phyloP scores from a whole-genome alignment of 1,140 invertebrate genomes.

The Drosophila hydei region DNA sequence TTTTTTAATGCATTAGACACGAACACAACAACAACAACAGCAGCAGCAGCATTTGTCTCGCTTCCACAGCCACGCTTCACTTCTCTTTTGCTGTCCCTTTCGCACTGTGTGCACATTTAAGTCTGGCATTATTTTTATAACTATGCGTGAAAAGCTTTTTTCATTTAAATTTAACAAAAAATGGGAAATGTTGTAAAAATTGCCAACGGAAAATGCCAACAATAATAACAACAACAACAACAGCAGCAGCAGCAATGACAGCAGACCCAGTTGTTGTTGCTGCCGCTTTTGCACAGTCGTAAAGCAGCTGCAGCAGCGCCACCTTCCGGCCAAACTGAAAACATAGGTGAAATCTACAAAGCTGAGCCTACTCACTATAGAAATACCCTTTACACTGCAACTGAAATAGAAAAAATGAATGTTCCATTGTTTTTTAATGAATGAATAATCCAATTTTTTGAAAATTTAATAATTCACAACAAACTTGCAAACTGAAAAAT shows the following conservation, averaged over 20 bases:
- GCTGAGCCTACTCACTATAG: neutral
- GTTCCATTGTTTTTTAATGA: too few species aligned
- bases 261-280: constrained; percentile 46
- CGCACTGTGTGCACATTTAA: constrained; percentile 27
- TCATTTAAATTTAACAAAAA: constrained; percentile 74
- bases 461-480: too few species aligned
- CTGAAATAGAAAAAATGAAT: too few species aligned
- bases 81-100: neutral
- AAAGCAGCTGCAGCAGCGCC: constrained; percentile 76
- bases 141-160: constrained; percentile 79
- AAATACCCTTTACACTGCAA: constrained; percentile 23
- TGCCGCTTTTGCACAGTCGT: constrained; percentile 58
- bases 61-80: neutral
- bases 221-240: constrained; percentile 34
- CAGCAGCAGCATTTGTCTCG: neutral
- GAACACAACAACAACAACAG: neutral
- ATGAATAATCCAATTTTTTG: too few species aligned
- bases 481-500: too few species aligned
- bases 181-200: constrained; percentile 70
- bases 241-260: constrained; percentile 49
- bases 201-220: constrained; percentile 65
- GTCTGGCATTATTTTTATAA: constrained; percentile 75
- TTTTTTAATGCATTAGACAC: constrained; percentile 52
- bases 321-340: constrained; percentile 62
- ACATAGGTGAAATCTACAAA: constrained; percentile 14